Evolutionary conservation across 1,140 invertebrate species (phyloP), one percentile per base, ranked within the genome.

Genomic region (Drosophila ironensis): DNA sequence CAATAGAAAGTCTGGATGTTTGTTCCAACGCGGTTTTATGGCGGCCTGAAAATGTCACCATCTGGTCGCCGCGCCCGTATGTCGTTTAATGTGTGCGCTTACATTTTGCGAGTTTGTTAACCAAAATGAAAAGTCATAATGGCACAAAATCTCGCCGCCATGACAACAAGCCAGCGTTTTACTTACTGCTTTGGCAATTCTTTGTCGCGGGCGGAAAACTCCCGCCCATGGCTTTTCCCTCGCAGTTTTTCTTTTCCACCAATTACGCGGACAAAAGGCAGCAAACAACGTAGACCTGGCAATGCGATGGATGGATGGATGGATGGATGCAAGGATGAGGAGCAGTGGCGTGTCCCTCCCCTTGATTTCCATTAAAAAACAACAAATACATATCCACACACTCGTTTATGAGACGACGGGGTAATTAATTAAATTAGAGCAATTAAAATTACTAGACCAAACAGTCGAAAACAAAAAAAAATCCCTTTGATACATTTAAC

Each of bases 211-310:
- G 9, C 30, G 4, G 1, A 50, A 24, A 50, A 28, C 33, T 9
- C 24, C 1, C 20, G 11, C 9, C 14, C 28, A 19, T 63, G 59
- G 20, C 12, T 66, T 51, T 66, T 24, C 41, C 45, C 37, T 24
- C 27, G 22, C 14, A 68, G 46, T 37, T 72, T 68, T 68, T 57
- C 70, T 61, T 72, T 61, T 51, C 54, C 57, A 56, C 60, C 76
- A 80, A 80, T 80, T 80, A 80, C 66, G 66, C 66, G 64, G 52
- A 74, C 75, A 80, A 74, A 80, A 60, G 48, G 54, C 54, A 40
- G 61, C 38, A 67, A 67, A 46, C 37, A 53, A 37, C 47, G 35
- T 0, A 16, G 17, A 51, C 20, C 19, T 6, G 4, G 11, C 7
- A n/a, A 51, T 20, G 14, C 1, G 3, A 6, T 30, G 4, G 17